Conservation (phyloP, 92 coral and sea anemone species). For the Phenganax subtilis region DNA sequence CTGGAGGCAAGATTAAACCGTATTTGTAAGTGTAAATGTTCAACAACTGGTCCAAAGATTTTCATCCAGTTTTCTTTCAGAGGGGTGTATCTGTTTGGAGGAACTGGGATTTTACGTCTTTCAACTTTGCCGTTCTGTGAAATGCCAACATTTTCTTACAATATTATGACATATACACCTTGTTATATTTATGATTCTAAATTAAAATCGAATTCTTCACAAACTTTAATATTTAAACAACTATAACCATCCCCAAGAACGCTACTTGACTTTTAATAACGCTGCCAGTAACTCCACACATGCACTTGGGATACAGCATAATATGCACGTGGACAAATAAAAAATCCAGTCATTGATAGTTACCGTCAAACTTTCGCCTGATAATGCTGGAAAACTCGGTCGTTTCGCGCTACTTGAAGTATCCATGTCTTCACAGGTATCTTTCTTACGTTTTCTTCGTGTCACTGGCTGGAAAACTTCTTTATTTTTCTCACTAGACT, state of each 20-base stretch:
- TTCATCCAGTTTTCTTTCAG: constrained; percentile 93
- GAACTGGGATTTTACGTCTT: constrained; percentile 81
- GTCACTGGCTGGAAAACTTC: constrained; percentile 65
- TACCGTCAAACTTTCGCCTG: constrained; percentile 81
- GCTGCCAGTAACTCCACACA: no score
- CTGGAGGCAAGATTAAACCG: constrained; percentile 80
- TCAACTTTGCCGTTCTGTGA: constrained; percentile 76
- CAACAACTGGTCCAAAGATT: constrained; percentile 87
- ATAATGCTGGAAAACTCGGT: constrained; percentile 91
- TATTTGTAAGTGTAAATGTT: constrained; percentile 87
- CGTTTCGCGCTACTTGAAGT: constrained; percentile 57
- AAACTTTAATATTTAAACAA: no score
- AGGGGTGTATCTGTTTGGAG: constrained; percentile 86
- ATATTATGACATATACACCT: neutral
- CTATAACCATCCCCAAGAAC: no score
- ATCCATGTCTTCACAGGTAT: constrained; percentile 77
- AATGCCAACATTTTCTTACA: neutral
- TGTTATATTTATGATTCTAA: neutral
- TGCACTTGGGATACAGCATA: neutral
- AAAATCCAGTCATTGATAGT: neutral
- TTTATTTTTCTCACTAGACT: constrained; percentile 39
- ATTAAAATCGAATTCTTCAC: neutral
- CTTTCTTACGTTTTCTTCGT: constrained; percentile 77
- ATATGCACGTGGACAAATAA: constrained; percentile 26
- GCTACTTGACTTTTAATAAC: no score